phyloP scores from a whole-genome alignment of 2,113 vertebrate species.

The Rissa tridactyla region DNA sequence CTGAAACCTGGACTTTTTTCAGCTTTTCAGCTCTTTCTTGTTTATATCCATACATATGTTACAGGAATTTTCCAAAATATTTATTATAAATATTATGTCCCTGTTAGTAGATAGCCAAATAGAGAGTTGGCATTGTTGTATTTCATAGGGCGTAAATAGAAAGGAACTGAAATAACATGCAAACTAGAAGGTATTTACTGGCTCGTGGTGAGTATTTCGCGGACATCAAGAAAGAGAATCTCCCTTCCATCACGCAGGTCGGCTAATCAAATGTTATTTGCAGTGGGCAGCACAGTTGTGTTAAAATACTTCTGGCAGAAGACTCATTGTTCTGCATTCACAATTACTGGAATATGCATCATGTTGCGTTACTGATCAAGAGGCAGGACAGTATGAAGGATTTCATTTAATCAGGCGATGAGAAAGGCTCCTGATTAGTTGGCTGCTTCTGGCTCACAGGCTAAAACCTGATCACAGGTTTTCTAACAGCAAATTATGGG shows the following conservation, averaged over 20 bases:
- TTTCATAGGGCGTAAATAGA: background rate
- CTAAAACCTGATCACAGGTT: conserved; percentile 43
- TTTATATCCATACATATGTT: background rate
- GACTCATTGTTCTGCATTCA: background rate
- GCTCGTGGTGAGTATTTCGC: background rate
- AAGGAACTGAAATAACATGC: background rate
- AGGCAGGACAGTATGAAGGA: conserved; percentile 22
- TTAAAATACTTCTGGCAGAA: conserved; percentile 39
- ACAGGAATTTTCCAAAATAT: background rate
- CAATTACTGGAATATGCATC: conserved; percentile 1
- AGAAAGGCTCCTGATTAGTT: conserved; percentile 36
- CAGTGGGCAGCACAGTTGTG: background rate
- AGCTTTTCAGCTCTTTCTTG: background rate
- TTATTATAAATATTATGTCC: conserved; percentile 1
- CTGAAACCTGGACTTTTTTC: background rate
- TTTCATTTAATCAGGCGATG: conserved; percentile 33
- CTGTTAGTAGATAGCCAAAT: conserved; percentile 25
- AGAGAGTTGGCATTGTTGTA: background rate
- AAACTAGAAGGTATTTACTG: background rate
- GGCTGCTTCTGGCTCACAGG: conserved; percentile 9
- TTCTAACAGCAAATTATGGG: conserved; percentile 43
- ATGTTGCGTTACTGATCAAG: conserved; percentile 1
- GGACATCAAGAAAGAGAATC: background rate
- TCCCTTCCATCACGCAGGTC: background rate
- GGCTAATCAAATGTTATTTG: background rate